A percentile compares a stretch with the other conserved stretches of the same genome.
Conservation (phyloP, 2,888 invertebrate genomes). For the Steromphala cineraria region DNA sequence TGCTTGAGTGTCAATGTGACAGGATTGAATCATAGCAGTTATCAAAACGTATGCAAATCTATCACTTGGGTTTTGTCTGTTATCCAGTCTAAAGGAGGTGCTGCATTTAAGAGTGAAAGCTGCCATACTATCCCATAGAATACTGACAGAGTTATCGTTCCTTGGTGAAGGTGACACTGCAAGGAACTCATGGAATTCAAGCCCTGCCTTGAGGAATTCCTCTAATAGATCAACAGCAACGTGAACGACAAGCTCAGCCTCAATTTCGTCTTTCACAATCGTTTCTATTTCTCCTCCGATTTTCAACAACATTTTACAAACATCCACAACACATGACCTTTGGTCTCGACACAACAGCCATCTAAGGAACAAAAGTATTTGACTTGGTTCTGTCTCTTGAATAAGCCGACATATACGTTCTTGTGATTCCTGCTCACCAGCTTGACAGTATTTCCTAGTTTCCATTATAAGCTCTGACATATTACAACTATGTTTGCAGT, state of each 20-base stretch:
- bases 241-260: not conserved
- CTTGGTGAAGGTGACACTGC: not conserved
- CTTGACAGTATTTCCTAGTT: not conserved
- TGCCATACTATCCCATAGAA: not conserved
- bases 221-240: not conserved
- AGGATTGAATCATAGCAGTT: not conserved
- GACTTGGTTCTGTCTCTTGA: no score
- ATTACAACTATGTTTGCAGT: no score
- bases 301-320: not conserved
- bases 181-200: not conserved
- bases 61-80: not conserved
- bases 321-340: not conserved
- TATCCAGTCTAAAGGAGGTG: not conserved
- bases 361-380: not conserved
- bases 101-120: not conserved
- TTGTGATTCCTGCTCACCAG: not conserved
- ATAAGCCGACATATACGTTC: not conserved
- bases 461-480: not conserved
- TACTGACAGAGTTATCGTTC: not conserved
- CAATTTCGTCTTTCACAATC: not conserved
- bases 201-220: not conserved
- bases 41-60: conserved; percentile 7
- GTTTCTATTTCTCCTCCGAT: not conserved
- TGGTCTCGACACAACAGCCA: not conserved
- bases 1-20: not conserved